Conservation (phyloP, 2,113 vertebrate genomes). For the Peucedramus taeniatus region DNA sequence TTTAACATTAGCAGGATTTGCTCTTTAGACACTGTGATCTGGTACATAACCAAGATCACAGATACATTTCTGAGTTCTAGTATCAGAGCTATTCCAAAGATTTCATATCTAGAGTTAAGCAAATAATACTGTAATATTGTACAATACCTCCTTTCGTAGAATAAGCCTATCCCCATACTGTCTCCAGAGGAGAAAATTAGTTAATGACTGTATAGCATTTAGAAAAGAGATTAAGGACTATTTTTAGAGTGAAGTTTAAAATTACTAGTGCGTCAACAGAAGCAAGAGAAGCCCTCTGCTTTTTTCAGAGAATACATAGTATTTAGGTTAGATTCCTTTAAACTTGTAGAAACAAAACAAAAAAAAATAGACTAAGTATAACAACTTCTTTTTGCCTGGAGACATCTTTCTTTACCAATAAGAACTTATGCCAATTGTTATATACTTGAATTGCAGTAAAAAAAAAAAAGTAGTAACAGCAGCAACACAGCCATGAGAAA, state of each 20-base stretch:
- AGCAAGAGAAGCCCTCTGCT: neutral
- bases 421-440: neutral
- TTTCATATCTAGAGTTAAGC: neutral
- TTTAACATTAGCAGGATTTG: neutral
- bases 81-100: neutral
- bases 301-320: neutral
- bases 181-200: neutral
- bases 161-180: neutral
- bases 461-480: neutral
- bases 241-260: neutral
- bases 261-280: neutral
- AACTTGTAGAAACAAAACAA: neutral
- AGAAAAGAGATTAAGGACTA: neutral
- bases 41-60: neutral
- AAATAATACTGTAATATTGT: neutral
- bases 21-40: neutral
- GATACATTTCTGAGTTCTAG: neutral
- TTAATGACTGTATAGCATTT: neutral
- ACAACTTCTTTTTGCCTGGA: neutral
- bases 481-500: neutral
- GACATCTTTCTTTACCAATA: neutral
- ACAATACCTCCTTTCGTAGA: neutral
- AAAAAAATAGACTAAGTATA: neutral
- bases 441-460: neutral
- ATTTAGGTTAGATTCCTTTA: neutral